phyloP scores from a whole-genome alignment of 2,888 invertebrate species.

The Phalera bucephala region DNA sequence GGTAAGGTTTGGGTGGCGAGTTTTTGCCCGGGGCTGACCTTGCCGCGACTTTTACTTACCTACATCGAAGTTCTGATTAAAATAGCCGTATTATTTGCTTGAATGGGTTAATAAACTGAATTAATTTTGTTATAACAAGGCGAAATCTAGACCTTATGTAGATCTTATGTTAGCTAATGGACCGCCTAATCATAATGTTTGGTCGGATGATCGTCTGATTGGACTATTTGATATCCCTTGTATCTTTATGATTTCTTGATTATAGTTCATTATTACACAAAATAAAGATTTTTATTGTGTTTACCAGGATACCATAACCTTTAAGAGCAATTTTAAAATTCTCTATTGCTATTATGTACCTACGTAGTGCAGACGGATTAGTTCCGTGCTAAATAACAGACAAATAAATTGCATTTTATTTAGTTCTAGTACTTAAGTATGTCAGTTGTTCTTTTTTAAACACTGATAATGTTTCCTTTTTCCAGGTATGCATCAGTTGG shows the following conservation, averaged over 20 bases:
- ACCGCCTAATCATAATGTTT: slow-evolving; percentile 15
- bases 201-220: background rate
- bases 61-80: slow-evolving; percentile 46
- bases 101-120: slow-evolving; percentile 44
- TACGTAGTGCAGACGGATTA: too few species aligned
- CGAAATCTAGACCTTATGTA: slow-evolving; percentile 17
- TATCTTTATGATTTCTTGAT: background rate
- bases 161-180: slow-evolving; percentile 25
- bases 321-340: too few species aligned
- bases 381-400: too few species aligned
- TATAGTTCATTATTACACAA: too few species aligned
- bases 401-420: too few species aligned
- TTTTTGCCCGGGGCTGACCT: slow-evolving; percentile 47
- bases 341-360: too few species aligned
- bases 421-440: too few species aligned
- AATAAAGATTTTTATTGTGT: too few species aligned
- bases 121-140: slow-evolving; percentile 43
- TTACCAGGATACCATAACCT: too few species aligned
- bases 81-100: slow-evolving; percentile 39
- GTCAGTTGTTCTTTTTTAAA: too few species aligned
- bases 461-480: slow-evolving; percentile 22
- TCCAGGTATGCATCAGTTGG: slow-evolving; percentile 23
- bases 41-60: slow-evolving; percentile 52
- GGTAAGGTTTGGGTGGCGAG: slow-evolving; percentile 31
- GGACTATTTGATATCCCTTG: background rate